Conservation (phyloP, 2,113 vertebrate genomes). For the Podarcis muralis region DNA sequence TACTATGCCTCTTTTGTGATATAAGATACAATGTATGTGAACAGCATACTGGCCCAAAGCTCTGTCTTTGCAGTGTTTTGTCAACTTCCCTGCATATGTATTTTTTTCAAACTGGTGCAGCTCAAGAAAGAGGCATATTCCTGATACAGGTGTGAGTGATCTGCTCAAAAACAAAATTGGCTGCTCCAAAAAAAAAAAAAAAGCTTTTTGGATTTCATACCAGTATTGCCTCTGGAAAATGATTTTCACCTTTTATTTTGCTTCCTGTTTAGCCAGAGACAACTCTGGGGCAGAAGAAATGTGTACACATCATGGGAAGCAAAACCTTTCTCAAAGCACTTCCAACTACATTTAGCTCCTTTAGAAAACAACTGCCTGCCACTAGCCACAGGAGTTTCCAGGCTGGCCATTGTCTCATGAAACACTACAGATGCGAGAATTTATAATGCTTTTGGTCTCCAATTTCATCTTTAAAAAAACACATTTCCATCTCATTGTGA, state of each 20-base stretch:
- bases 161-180: neutral
- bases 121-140: neutral
- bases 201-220: neutral
- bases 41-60: neutral
- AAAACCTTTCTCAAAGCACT: neutral
- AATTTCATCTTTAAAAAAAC: neutral
- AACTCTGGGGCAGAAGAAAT: neutral
- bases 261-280: neutral
- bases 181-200: neutral
- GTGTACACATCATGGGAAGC: neutral
- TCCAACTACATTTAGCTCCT: neutral
- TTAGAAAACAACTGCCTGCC: neutral
- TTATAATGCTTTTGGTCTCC: neutral
- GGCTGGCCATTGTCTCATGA: neutral
- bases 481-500: neutral
- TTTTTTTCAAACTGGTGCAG: neutral
- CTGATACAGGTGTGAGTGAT: neutral
- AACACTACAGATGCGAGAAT: neutral
- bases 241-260: neutral
- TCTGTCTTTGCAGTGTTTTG: neutral
- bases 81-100: neutral
- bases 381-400: neutral
- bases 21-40: neutral
- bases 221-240: neutral
- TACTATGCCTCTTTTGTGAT: neutral